A percentile compares a stretch with the other conserved stretches of the same genome.
These are phyloP conservation scores for Carettochelys insculpta DNA, from an alignment of 2,113 vertebrate species.

Conservation along the genomic window DNA sequence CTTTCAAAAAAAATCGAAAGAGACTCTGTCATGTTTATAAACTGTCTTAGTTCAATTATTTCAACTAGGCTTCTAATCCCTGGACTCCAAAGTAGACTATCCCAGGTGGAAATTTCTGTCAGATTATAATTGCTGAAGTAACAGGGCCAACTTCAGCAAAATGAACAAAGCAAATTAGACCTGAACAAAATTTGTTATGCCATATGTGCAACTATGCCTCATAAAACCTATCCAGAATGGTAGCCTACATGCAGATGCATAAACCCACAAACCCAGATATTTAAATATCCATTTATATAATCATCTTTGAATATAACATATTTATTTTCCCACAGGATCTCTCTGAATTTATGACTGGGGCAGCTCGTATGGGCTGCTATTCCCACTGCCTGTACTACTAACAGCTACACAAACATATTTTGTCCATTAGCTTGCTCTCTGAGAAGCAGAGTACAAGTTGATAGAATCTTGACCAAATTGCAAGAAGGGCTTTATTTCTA, in stretches of 20 bases:
- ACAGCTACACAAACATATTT: not conserved
- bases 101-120: slow-evolving; percentile 64
- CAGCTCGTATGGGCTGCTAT: not conserved
- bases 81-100: slow-evolving; percentile 46
- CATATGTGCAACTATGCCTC: not conserved
- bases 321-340: not conserved
- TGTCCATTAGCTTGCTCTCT: not conserved
- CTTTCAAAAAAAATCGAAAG: slow-evolving; percentile 58
- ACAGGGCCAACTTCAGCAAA: slow-evolving; percentile 46
- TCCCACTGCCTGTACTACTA: not conserved
- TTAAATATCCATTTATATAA: not conserved
- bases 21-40: slow-evolving; percentile 67
- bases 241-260: not conserved
- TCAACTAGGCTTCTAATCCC: slow-evolving; percentile 44
- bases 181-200: slow-evolving; percentile 42
- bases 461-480: not conserved
- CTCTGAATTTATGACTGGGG: not conserved
- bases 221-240: not conserved
- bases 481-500: not conserved
- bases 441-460: not conserved
- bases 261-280: not conserved
- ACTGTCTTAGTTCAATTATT: slow-evolving; percentile 55
- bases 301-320: not conserved
- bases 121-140: slow-evolving; percentile 68
- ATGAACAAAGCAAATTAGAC: slow-evolving; percentile 66